These are phyloP conservation scores for Eudemis profundana DNA, from an alignment of 2,888 invertebrate species.

Conservation along the genomic window DNA sequence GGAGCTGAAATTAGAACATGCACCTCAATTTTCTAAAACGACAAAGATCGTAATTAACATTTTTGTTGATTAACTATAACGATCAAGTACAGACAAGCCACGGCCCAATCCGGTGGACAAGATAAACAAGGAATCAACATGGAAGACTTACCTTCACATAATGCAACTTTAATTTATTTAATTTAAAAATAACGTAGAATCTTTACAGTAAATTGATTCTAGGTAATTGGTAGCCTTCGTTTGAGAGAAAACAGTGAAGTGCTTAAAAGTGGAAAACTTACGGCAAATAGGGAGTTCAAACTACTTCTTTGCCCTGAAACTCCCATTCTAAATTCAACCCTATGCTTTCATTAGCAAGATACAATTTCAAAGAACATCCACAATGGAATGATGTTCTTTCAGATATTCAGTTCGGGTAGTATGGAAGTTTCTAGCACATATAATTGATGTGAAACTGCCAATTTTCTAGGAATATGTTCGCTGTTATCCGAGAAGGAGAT, in stretches of 20 bases:
- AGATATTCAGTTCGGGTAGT: neutral
- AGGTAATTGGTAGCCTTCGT: neutral
- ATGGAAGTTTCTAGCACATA: constrained; percentile 1
- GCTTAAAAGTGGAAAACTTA: neutral
- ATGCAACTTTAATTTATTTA: no score
- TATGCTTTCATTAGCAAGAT: neutral
- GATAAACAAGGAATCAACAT: no score
- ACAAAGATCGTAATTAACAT: no score
- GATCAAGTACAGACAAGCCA: no score
- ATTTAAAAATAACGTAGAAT: no score
- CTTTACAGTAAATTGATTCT: no score
- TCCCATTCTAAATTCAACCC: neutral
- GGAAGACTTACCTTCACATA: no score
- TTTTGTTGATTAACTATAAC: no score
- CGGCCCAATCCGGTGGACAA: no score
- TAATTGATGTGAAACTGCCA: constrained; percentile 7
- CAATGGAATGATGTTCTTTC: neutral
- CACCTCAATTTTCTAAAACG: no score
- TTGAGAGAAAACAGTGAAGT: neutral
- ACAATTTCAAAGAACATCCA: neutral
- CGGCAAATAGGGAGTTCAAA: neutral
- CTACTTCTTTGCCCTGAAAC: neutral
- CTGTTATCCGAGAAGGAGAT: neutral
- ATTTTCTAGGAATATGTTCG: neutral
- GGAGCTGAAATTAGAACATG: no score